Conservation (phyloP, 2,888 invertebrate genomes). For the Orchesella flavescens region DNA sequence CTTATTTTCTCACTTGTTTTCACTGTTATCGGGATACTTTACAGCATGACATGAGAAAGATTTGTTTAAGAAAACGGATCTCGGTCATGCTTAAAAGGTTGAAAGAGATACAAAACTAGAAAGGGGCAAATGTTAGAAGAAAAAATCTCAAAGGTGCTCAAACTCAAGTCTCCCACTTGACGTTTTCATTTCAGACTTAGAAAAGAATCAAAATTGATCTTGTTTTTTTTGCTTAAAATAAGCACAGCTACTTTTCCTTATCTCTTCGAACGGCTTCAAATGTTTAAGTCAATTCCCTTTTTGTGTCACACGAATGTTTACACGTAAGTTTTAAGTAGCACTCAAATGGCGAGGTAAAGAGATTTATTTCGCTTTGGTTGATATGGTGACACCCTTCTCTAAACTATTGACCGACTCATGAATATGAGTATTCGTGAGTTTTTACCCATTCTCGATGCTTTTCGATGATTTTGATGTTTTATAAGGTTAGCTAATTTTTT, state of each 20-base stretch:
- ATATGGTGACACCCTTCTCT: too few species aligned
- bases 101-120: not conserved
- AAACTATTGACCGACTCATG: too few species aligned
- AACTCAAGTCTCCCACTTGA: slow-evolving; percentile 32
- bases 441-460: too few species aligned
- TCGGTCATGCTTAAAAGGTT: not conserved
- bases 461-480: too few species aligned
- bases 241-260: not conserved
- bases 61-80: too few species aligned
- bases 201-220: not conserved
- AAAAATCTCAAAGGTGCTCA: slow-evolving; percentile 33
- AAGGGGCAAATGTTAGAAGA: not conserved
- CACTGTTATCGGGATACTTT: not conserved
- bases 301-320: too few species aligned
- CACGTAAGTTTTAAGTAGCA: too few species aligned
- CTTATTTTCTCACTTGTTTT: not conserved
- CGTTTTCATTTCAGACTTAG: slow-evolving; percentile 9
- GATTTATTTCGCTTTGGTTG: too few species aligned
- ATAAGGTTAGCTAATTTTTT: too few species aligned
- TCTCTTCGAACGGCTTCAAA: not conserved
- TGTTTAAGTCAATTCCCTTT: too few species aligned
- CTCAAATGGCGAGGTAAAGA: too few species aligned
- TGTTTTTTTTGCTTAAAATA: not conserved
- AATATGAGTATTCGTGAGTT: too few species aligned
- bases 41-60: not conserved